Evolutionary conservation across 2,797 vertebrate genomes (phyloP).

Genomic region (Clarias pachynema): DNA sequence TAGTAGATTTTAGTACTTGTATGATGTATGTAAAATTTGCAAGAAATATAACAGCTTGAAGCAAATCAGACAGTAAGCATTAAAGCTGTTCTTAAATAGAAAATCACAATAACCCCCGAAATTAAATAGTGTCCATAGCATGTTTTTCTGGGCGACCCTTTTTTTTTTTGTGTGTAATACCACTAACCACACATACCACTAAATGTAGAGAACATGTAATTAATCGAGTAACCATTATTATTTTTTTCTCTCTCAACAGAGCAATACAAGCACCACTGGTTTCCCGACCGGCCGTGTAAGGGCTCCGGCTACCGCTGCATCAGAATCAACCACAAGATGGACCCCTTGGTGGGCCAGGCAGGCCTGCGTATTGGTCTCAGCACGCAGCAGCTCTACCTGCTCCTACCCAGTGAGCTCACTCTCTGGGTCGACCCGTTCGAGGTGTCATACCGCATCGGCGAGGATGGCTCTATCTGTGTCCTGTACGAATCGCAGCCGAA

Average conservation of each 20-base stretch:
- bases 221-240: not conserved
- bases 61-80: too few relatives aligned
- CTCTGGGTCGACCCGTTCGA: constrained; percentile 98
- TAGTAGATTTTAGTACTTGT: too few relatives aligned
- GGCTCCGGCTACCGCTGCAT: constrained; percentile 96
- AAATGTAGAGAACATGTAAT: not conserved
- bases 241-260: constrained; percentile 73
- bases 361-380: constrained; percentile 92
- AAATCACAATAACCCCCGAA: too few relatives aligned
- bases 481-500: constrained; percentile 90
- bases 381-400: constrained; percentile 93
- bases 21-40: too few relatives aligned
- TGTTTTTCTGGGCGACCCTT: not conserved
- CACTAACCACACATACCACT: too few relatives aligned
- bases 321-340: constrained; percentile 98
- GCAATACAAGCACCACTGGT: constrained; percentile 98
- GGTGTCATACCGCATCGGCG: constrained; percentile 95
- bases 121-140: not conserved
- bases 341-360: constrained; percentile 92
- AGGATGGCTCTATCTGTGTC: constrained; percentile 96
- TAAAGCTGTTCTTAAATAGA: too few relatives aligned
- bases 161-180: not conserved
- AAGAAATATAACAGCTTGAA: too few relatives aligned
- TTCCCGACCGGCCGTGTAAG: constrained; percentile 92
- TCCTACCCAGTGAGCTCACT: constrained; percentile 94